Base-by-base conservation (phyloP, 2,888 invertebrate species). In the Drosophila greeni region DNA sequence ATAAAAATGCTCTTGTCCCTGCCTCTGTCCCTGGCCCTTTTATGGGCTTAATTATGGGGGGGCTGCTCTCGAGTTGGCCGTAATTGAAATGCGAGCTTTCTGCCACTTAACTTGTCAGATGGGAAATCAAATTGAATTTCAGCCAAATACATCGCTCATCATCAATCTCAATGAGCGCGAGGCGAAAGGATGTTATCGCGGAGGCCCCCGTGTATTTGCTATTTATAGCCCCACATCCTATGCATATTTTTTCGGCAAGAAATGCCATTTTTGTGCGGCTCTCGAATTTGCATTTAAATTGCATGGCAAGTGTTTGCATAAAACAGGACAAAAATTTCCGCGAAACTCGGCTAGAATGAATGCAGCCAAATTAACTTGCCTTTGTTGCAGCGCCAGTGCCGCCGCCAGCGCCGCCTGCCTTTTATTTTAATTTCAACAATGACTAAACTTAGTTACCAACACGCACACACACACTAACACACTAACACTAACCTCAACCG, bases 211-310 rank as follows among this genome's bases (percentile, higher is more conserved):
- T 26, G 24, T 34, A 11, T 57, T 23, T 4, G n/a, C 51, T 62
- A 62, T 62, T 62, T 62, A 62, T 62, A 61, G 42, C 14, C 5
- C 5, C 24, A 47, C 20, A 31, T 48, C 20, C 31, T 37, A 62
- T 51, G 62, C 62, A 62, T 62, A 51, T 51, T 23, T 37, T 60
- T 60, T 23, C 2, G 12, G 24, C 43, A 36, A 40, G 29, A 51
- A 62, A 49, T 42, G 34, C 62, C 61, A 49, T 31, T 61, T 61
- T 36, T 42, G 23, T 61, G 36, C 43, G 24, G 29, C 18, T 55
- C 36, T 48, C 45, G 64, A 64, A 74, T 82, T 80, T 74, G 79
- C 79, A 80, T 80, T 82, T 80, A 77, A 82, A 80, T 80, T 80
- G 78, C 75, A 77, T 72, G 70, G 75, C 64, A 52, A 57, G 57